These are phyloP conservation scores for Alitta virens DNA, from an alignment of 2,888 invertebrate genomes.

Conservation along the genomic window DNA sequence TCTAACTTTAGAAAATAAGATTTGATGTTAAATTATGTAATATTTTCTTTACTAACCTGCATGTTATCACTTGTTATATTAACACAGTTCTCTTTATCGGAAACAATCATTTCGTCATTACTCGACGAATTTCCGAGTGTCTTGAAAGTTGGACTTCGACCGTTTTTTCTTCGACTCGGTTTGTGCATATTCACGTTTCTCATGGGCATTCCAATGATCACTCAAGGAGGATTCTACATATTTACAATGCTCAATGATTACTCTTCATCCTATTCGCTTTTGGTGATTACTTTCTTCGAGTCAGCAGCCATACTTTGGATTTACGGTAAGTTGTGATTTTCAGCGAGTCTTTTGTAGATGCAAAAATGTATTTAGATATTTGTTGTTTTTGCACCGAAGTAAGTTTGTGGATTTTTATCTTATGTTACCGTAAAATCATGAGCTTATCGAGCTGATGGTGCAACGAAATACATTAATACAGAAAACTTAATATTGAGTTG, in stretches of 20 bases:
- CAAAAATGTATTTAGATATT: too few species aligned
- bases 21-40: not conserved
- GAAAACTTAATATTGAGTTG: too few species aligned
- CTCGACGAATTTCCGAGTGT: slow-evolving; percentile 26
- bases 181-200: slow-evolving; percentile 1
- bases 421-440: too few species aligned
- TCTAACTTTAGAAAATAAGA: not conserved
- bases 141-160: slow-evolving; percentile 9
- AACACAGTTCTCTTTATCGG: slow-evolving; percentile 45
- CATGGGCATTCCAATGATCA: not conserved
- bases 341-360: too few species aligned
- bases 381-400: too few species aligned
- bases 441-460: too few species aligned
- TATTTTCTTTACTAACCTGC: not conserved
- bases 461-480: too few species aligned
- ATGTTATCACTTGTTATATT: not conserved
- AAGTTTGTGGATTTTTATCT: too few species aligned
- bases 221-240: slow-evolving; percentile 7
- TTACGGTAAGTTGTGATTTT: slow-evolving; percentile 10
- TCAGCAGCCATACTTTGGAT: not conserved
- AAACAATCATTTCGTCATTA: slow-evolving; percentile 27
- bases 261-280: not conserved
- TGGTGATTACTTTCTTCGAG: slow-evolving; percentile 2
- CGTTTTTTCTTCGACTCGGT: not conserved
- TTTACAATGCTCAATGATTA: slow-evolving; percentile 10